Evolutionary conservation across 2,888 invertebrate genomes (phyloP).

Genomic region (Zeuzera pyrina): DNA sequence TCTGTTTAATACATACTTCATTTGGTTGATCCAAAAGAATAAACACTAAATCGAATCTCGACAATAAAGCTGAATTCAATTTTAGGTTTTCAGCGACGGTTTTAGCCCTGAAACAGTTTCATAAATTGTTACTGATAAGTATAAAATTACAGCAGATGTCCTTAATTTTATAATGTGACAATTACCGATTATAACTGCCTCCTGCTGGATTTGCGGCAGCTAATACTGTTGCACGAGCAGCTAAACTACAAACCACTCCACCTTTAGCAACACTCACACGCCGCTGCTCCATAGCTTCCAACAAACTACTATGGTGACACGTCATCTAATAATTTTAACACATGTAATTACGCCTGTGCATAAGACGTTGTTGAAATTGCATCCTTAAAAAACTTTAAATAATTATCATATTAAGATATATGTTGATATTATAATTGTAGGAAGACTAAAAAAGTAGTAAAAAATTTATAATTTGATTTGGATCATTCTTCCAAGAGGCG

Average conservation of each 20-base stretch:
- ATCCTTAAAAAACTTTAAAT: background rate
- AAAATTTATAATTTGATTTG: no score
- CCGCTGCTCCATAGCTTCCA: conserved; percentile 97
- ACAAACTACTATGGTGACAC: conserved; percentile 76
- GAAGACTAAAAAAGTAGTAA: no score
- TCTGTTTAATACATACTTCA: conserved; percentile 64
- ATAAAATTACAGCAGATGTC: background rate
- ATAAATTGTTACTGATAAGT: background rate
- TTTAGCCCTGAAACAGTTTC: conserved; percentile 74
- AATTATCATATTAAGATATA: no score
- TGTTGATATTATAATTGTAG: no score
- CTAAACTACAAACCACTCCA: conserved; percentile 86
- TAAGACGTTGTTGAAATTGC: no score
- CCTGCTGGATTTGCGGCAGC: conserved; percentile 95
- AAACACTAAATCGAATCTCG: conserved; percentile 94
- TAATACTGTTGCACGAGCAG: conserved; percentile 87
- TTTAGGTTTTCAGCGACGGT: conserved; percentile 92
- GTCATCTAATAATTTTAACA: conserved; percentile 37
- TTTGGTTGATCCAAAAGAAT: conserved; percentile 91
- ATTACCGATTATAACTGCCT: conserved; percentile 86
- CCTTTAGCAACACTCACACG: conserved; percentile 92
- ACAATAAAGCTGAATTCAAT: conserved; percentile 87
- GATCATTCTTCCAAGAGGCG: no score
- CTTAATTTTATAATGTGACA: no score
- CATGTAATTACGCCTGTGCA: background rate